Evolutionary conservation across 2,797 vertebrate species (phyloP).

Genomic region (Spatula clypeata): DNA sequence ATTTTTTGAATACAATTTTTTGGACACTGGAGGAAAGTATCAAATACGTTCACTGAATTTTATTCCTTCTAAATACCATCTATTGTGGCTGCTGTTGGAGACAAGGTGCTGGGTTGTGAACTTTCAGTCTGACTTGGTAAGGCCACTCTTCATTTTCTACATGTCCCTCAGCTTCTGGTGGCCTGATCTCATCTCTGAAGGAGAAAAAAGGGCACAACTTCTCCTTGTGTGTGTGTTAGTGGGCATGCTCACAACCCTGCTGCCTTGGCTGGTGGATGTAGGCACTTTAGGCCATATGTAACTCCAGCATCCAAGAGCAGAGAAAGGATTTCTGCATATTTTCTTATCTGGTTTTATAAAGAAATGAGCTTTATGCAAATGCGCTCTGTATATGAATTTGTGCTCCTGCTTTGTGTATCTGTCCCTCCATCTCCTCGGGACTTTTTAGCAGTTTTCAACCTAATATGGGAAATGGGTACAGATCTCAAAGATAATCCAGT

Average conservation of each 20-base stretch:
- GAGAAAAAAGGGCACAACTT: not conserved
- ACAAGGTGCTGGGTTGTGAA: not conserved
- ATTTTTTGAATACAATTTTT: not conserved
- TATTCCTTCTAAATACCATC: not conserved
- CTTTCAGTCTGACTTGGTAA: not conserved
- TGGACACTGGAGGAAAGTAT: not conserved
- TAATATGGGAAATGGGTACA: not conserved
- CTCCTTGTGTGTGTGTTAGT: not conserved
- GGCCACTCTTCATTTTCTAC: not conserved
- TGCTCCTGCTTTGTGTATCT: not conserved
- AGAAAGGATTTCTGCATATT: not conserved
- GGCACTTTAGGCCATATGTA: not conserved
- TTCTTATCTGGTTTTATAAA: not conserved
- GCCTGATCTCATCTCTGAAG: not conserved
- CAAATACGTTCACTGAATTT: not conserved
- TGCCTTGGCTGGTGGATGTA: not conserved
- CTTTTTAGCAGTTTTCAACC: not conserved
- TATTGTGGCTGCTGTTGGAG: not conserved
- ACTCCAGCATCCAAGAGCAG: not conserved
- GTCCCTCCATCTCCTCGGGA: not conserved
- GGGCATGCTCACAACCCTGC: not conserved
- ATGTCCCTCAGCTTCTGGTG: not conserved
- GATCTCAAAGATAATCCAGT: not conserved
- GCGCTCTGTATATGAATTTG: not conserved
- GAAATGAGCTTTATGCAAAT: not conserved